phyloP scores from a whole-genome alignment of 2,888 invertebrate genomes.

The Limnephilus lunatus region DNA sequence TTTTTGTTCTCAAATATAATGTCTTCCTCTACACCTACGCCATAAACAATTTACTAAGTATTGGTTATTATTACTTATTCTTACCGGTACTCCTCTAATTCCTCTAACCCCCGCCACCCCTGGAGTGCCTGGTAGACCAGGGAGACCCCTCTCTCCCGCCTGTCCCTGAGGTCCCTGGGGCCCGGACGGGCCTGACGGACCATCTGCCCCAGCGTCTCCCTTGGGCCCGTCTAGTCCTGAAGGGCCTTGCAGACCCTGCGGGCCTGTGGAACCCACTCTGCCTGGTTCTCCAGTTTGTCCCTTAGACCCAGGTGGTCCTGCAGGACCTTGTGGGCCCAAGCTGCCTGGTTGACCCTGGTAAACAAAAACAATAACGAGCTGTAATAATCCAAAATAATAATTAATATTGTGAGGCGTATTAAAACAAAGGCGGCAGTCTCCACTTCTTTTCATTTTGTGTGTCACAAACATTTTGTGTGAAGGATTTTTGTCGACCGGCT shows the following conservation, averaged over 20 bases:
- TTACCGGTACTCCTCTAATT: slow-evolving; percentile 80
- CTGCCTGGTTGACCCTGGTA: slow-evolving; percentile 85
- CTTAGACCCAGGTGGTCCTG: slow-evolving; percentile 84
- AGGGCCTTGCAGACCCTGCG: slow-evolving; percentile 83
- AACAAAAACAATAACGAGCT: background rate
- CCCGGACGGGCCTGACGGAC: slow-evolving; percentile 84
- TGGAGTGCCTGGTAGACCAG: slow-evolving; percentile 80
- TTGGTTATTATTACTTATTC: background rate
- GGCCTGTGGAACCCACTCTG: slow-evolving; percentile 81
- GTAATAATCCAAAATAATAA: background rate
- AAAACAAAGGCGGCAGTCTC: too few species aligned
- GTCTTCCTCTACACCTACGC: background rate
- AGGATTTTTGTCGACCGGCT: background rate
- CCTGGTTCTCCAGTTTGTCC: slow-evolving; percentile 85
- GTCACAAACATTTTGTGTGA: background rate
- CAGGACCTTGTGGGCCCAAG: slow-evolving; percentile 81
- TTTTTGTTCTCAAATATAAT: too few species aligned
- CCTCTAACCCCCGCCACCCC: slow-evolving; percentile 83
- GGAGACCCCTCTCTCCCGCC: slow-evolving; percentile 81
- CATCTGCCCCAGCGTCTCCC: slow-evolving; percentile 85
- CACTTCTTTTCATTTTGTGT: too few species aligned
- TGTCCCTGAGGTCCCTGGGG: slow-evolving; percentile 83
- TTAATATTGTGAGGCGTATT: too few species aligned
- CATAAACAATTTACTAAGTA: background rate
- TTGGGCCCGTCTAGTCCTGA: slow-evolving; percentile 85